These are phyloP conservation scores for Ceratosolen solmsi DNA, from an alignment of 1,140 invertebrate genomes.

Conservation along the genomic window DNA sequence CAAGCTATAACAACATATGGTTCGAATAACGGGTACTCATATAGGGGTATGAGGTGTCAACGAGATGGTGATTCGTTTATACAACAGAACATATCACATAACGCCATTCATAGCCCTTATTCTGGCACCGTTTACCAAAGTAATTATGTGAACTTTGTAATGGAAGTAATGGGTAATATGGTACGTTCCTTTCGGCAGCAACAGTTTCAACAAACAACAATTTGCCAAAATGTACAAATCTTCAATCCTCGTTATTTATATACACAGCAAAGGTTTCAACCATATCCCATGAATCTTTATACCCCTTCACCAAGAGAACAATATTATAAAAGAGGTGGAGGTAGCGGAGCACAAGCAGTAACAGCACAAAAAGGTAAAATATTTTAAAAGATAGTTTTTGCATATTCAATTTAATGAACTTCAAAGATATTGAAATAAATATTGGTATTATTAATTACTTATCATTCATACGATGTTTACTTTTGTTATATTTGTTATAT, in stretches of 20 bases:
- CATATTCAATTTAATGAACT: no score
- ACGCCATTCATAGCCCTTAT: constrained; percentile 41
- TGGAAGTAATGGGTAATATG: constrained; percentile 50
- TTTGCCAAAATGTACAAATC: constrained; percentile 47
- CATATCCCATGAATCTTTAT: constrained; percentile 32
- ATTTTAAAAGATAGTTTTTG: background rate
- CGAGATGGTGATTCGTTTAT: constrained; percentile 23
- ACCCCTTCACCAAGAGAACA: background rate
- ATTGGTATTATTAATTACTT: no score
- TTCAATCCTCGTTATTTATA: constrained; percentile 23
- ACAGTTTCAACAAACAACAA: constrained; percentile 47
- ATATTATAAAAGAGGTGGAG: constrained; percentile 31
- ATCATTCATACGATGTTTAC: background rate
- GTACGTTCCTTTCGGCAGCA: constrained; percentile 48
- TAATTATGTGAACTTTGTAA: constrained; percentile 48
- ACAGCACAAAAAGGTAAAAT: constrained; percentile 31
- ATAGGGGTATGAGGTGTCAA: constrained; percentile 35
- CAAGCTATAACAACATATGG: constrained; percentile 9
- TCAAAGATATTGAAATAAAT: no score
- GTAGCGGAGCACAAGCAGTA: background rate
- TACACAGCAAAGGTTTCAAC: constrained; percentile 7
- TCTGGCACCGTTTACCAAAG: constrained; percentile 37
- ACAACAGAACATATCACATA: constrained; percentile 47
- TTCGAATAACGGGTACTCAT: constrained; percentile 43
- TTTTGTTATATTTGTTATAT: background rate